Evolutionary conservation across 2,797 vertebrate species (phyloP).

Genomic region (Linurgus olivaceus): DNA sequence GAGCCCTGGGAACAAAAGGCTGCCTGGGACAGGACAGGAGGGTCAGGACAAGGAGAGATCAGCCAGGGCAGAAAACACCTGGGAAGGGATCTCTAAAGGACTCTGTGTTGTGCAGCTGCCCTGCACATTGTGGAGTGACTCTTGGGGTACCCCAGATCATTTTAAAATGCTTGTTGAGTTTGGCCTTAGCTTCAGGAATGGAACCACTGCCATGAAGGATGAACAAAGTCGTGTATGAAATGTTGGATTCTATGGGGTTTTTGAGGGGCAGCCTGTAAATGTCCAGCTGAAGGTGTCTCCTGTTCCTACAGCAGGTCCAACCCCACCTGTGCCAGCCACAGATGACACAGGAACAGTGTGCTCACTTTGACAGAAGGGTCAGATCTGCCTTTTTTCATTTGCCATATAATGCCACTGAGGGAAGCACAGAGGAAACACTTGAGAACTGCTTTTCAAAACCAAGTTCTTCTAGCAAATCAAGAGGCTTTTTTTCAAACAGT

Average conservation of each 20-base stretch:
- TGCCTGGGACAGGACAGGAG: not conserved
- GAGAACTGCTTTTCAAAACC: constrained; percentile 35
- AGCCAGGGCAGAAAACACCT: too few species aligned
- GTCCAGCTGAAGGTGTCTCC: not conserved
- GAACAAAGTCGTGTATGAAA: not conserved
- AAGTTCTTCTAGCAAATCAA: not conserved
- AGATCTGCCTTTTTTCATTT: constrained; percentile 30
- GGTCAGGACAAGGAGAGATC: not conserved
- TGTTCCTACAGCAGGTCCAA: not conserved
- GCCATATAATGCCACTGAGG: not conserved
- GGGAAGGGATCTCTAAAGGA: too few species aligned
- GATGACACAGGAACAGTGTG: not conserved
- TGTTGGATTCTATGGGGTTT: not conserved
- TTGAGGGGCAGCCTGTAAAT: not conserved
- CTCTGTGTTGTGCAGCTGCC: too few species aligned
- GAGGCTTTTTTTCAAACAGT: not conserved
- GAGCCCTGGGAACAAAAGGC: not conserved
- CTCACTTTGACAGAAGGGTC: constrained; percentile 46
- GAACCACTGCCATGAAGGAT: constrained; percentile 1
- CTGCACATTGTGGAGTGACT: too few species aligned
- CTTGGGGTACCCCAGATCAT: too few species aligned
- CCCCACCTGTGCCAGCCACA: not conserved
- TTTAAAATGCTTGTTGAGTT: too few species aligned
- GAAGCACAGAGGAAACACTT: constrained; percentile 34
- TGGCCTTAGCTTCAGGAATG: not conserved